Evolutionary conservation across 2,797 vertebrate species (phyloP).

Genomic region (Danio tinwini): DNA sequence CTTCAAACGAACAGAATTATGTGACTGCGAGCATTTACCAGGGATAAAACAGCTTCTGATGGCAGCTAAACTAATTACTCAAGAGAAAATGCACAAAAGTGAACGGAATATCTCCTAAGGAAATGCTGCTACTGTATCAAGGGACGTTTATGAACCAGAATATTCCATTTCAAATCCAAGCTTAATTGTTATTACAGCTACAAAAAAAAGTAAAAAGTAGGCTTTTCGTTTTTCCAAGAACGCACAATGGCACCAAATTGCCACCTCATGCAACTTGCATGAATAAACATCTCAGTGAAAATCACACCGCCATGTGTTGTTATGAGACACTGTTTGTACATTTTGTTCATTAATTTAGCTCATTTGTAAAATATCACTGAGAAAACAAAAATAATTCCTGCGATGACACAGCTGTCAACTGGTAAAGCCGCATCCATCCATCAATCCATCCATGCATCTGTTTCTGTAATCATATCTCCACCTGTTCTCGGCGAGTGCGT

Average conservation of each 20-base stretch:
- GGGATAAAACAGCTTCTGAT: conserved; percentile 11
- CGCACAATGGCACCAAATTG: conserved; percentile 16
- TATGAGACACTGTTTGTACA: not conserved
- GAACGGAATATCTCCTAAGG: not conserved
- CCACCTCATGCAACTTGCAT: conserved; percentile 32
- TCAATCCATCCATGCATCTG: conserved; percentile 32
- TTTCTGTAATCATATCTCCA: conserved; percentile 19
- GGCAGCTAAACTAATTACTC: conserved; percentile 13
- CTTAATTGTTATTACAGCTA: conserved; percentile 16
- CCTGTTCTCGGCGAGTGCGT: conserved; percentile 4
- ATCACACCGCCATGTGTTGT: conserved; percentile 12
- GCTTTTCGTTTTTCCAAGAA: not conserved
- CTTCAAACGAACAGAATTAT: not conserved
- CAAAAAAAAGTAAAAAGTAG: not conserved
- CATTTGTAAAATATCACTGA: conserved; percentile 22
- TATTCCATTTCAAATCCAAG: conserved; percentile 37
- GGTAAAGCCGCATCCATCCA: conserved; percentile 24
- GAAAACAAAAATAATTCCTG: conserved; percentile 12
- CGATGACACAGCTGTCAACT: conserved; percentile 17
- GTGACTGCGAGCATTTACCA: not conserved
- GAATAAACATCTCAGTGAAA: conserved; percentile 23
- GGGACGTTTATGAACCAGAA: not conserved
- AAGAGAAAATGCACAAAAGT: not conserved
- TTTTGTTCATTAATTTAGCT: conserved; percentile 31
- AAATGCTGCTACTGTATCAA: conserved; percentile 1